Conservation (phyloP, 2,888 invertebrate genomes). For the Orchestes rusci region DNA sequence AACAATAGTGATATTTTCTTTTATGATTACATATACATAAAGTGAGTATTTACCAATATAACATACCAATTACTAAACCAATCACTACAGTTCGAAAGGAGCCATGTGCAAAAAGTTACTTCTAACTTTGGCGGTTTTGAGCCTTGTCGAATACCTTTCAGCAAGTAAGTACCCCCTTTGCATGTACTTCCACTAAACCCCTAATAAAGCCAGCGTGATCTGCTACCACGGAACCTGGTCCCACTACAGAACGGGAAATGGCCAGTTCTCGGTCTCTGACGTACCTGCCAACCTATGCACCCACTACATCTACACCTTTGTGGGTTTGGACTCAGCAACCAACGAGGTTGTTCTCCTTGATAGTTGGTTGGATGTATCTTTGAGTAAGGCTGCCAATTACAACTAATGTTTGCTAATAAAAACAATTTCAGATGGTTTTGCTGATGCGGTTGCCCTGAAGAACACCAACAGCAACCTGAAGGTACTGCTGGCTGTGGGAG, state of each 20-base stretch:
- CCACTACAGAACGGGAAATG: constrained; percentile 56
- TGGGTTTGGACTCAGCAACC: constrained; percentile 50
- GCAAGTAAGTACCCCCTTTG: constrained; percentile 11
- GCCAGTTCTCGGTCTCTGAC: constrained; percentile 58
- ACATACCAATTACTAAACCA: too few species aligned
- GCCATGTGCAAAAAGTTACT: constrained; percentile 15
- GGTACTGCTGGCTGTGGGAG: constrained; percentile 60
- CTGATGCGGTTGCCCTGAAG: constrained; percentile 42
- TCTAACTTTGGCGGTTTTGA: constrained; percentile 12
- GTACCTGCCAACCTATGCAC: constrained; percentile 66
- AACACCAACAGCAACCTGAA: constrained; percentile 47
- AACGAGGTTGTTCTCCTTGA: constrained; percentile 53
- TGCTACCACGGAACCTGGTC: constrained; percentile 78
- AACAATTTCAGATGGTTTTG: constrained; percentile 17
- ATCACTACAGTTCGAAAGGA: constrained; percentile 4
- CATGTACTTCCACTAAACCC: too few species aligned
- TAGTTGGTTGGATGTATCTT: constrained; percentile 23
- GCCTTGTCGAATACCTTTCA: constrained; percentile 6
- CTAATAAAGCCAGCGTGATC: constrained; percentile 55
- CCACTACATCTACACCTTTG: constrained; percentile 67
- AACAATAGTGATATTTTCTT: too few species aligned
- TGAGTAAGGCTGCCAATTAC: too few species aligned
- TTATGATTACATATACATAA: too few species aligned
- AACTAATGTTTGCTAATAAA: background rate
- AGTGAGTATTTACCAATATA: too few species aligned